Percentiles rank a stretch among this genome's conserved stretches.
phyloP scores from a whole-genome alignment of 1,140 invertebrate species.

The Lepidotrigona ventralis region DNA sequence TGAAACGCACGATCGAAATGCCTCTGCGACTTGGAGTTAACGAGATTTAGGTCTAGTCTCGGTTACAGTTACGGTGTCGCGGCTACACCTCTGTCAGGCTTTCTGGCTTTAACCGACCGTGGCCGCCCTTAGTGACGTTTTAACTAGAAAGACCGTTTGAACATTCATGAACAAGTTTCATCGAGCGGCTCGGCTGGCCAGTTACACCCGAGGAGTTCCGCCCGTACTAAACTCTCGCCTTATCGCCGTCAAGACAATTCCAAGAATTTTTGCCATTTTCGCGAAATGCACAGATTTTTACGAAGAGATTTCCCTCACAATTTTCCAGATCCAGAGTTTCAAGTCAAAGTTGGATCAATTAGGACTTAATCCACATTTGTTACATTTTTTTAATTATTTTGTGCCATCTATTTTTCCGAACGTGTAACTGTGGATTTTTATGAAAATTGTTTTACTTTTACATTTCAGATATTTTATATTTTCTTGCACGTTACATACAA shows the following conservation, averaged over 20 bases:
- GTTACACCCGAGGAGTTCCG: constrained; percentile 20
- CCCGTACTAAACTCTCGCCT: background rate
- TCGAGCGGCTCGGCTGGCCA: constrained; percentile 34
- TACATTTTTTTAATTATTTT: too few species aligned
- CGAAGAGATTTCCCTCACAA: background rate
- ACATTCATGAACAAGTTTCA: constrained; percentile 54
- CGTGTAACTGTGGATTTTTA: too few species aligned
- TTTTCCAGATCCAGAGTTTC: background rate
- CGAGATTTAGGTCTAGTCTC: constrained; percentile 40
- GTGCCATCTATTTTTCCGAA: too few species aligned
- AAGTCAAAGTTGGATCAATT: background rate
- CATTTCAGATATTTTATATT: too few species aligned
- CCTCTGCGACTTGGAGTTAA: constrained; percentile 23
- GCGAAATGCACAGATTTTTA: background rate
- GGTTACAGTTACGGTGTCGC: constrained; percentile 40
- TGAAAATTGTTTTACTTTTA: too few species aligned
- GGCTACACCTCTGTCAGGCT: constrained; percentile 19
- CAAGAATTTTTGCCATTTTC: background rate
- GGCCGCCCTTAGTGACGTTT: constrained; percentile 53
- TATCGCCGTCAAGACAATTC: background rate
- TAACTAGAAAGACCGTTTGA: constrained; percentile 57
- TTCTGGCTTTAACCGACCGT: constrained; percentile 45
- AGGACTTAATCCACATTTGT: background rate
- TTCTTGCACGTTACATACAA: too few species aligned
- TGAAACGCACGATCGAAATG: constrained; percentile 6